phyloP scores from a whole-genome alignment of 2,797 vertebrate species.

The Sebastes taczanowskii region DNA sequence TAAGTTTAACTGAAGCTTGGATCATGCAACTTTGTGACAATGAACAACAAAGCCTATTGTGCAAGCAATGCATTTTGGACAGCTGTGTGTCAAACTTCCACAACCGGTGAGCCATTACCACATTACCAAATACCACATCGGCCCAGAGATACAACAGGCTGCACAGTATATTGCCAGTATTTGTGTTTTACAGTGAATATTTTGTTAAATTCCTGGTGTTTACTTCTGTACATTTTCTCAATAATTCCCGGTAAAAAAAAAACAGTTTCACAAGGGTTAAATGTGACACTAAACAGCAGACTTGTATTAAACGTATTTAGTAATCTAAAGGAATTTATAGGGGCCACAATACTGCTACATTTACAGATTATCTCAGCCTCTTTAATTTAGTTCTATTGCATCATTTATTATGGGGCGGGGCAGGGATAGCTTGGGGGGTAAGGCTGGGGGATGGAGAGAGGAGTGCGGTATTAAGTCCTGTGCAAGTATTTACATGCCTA shows the following conservation, averaged over 20 bases:
- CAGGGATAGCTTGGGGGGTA: slow-evolving; percentile 66
- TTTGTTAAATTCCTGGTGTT: not conserved
- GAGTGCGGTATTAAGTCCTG: slow-evolving; percentile 54
- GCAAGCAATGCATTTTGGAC: not conserved
- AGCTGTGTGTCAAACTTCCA: not conserved
- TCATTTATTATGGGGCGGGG: slow-evolving; percentile 69
- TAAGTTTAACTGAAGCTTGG: not conserved
- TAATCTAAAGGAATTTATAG: slow-evolving; percentile 65
- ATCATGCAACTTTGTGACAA: not conserved
- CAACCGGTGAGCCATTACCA: not conserved
- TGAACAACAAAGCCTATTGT: not conserved
- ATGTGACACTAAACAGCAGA: slow-evolving; percentile 49
- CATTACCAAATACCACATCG: not conserved
- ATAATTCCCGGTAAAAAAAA: not conserved
- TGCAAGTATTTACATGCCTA: slow-evolving; percentile 73
- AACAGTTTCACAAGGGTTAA: slow-evolving; percentile 24
- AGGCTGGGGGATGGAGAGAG: slow-evolving; percentile 63
- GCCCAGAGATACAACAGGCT: not conserved
- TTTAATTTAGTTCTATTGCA: slow-evolving; percentile 71
- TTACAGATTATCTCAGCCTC: slow-evolving; percentile 67
- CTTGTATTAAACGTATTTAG: slow-evolving; percentile 42
- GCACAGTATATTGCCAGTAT: not conserved
- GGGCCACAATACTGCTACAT: slow-evolving; percentile 48
- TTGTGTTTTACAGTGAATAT: not conserved
- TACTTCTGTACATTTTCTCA: not conserved